Base-by-base conservation (phyloP, 2,113 vertebrate species). In the Hymenochirus boettgeri region DNA sequence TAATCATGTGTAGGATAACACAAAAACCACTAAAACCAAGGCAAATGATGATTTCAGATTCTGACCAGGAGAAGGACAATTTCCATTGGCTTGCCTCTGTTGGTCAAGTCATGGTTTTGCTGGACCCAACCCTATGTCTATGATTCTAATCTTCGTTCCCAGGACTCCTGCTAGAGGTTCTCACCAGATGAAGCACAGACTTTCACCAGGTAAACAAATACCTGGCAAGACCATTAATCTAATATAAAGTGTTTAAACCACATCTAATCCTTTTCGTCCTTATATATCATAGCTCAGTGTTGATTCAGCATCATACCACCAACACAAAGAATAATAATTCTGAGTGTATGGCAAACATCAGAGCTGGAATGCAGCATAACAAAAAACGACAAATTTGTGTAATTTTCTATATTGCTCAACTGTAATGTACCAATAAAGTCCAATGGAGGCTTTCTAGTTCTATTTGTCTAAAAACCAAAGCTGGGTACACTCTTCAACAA, bases 261-360 rank as follows among this genome's bases (percentile, higher is more conserved):
- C 63, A 65, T 57, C 21, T 65, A 65, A 57, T 57, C 63, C 22
- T 19, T 23, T 63, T 63, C 23, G 50, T 53, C n/a, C n/a, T 64
- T 19, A 27, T 18, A 55, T 18, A 23, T 31, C 54, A 22, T 22
- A 57, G 37, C 33, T 21, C 23, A 45, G 23, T 13, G n/a, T 21
- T 54, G 23, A 45, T 37, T 54, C 35, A 52, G 17, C 17, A 54
- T 18, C 24, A 45, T 15, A n/a, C 33, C 50, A 63, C 50, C 24
- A 45, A 46, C 18, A 45, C 62, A 64, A 64, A 64, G 25, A 64
- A 57, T 21, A 57, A 57, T 55, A 21, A 18, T 23, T n/a, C 19
- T 27, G 5, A 21, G 25, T 19, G 46, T 5, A 53, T 35, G 31
- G 7, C 11, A 62, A 54, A 42, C 35, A 63, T 17, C 31, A 35